A percentile compares a stretch with the other conserved stretches of the same genome.
These are phyloP conservation scores for Thymelicus lineola DNA, from an alignment of 2,888 invertebrate genomes.

Conservation along the genomic window DNA sequence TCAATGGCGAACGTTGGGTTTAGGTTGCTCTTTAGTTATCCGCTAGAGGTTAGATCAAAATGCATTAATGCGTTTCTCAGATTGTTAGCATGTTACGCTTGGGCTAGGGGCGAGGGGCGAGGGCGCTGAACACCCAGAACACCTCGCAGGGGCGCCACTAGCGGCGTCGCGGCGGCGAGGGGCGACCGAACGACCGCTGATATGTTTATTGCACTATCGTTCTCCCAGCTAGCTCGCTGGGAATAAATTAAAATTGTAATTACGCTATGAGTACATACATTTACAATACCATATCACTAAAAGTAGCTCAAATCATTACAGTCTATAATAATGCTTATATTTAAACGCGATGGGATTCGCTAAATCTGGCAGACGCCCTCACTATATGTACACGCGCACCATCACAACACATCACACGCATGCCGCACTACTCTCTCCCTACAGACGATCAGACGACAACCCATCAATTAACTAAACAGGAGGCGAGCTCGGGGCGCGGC, in stretches of 20 bases:
- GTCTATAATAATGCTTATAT: constrained; percentile 36
- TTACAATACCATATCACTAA: constrained; percentile 17
- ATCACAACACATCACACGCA: no score
- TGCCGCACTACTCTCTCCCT: no score
- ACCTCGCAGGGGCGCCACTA: background rate
- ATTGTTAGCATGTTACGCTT: no score
- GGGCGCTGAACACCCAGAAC: no score
- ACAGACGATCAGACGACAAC: no score
- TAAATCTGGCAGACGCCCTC: constrained; percentile 20
- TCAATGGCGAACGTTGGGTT: no score
- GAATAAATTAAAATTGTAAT: constrained; percentile 24
- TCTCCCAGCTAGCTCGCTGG: constrained; percentile 22
- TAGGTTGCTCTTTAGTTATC: no score
- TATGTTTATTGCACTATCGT: constrained; percentile 47
- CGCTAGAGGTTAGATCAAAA: no score
- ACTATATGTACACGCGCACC: constrained; percentile 22
- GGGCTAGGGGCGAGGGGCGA: no score
- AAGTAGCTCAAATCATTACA: constrained; percentile 30
- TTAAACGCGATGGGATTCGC: constrained; percentile 19
- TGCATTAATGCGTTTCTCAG: no score
- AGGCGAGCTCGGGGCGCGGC: background rate
- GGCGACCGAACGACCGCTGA: constrained; percentile 34
- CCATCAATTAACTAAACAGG: no score
- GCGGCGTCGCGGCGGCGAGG: background rate
- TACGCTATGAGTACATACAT: constrained; percentile 29